phyloP scores from a whole-genome alignment of 2,888 invertebrate species.

The Chaitophorus viminalis region DNA sequence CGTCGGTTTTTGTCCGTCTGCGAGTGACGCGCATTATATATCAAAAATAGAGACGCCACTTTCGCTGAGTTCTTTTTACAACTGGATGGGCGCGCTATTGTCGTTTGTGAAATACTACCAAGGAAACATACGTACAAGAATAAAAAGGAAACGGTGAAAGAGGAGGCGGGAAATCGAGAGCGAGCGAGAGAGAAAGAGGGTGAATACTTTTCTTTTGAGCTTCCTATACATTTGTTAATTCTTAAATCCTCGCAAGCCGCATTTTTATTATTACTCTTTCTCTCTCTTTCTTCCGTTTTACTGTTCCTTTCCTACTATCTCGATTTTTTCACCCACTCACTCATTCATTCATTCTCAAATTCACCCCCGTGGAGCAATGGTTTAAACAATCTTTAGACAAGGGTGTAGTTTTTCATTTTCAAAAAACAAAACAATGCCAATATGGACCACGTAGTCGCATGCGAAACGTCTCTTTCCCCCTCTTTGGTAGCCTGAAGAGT shows the following conservation, averaged over 20 bases:
- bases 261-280: conserved; percentile 30
- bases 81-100: conserved; percentile 36
- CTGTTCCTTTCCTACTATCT: background rate
- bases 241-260: background rate
- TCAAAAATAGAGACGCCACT: conserved; percentile 42
- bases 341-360: background rate
- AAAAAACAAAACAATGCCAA: conserved; percentile 32
- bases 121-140: background rate
- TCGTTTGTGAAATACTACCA: conserved; percentile 25
- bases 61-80: conserved; percentile 7
- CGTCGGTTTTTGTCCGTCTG: conserved; percentile 36
- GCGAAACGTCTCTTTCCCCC: background rate
- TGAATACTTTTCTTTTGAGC: conserved; percentile 18
- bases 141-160: background rate
- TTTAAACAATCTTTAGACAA: conserved; percentile 5
- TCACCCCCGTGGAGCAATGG: background rate
- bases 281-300: background rate
- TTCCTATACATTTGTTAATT: background rate
- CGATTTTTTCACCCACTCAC: too few species aligned
- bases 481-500: background rate
- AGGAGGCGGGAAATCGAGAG: background rate
- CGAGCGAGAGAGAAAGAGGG: background rate
- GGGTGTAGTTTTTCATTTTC: conserved; percentile 11
- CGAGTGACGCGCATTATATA: conserved; percentile 41
- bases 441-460: background rate